These are phyloP conservation scores for Belonocnema kinseyi DNA, from an alignment of 1,140 invertebrate species.

Conservation along the genomic window DNA sequence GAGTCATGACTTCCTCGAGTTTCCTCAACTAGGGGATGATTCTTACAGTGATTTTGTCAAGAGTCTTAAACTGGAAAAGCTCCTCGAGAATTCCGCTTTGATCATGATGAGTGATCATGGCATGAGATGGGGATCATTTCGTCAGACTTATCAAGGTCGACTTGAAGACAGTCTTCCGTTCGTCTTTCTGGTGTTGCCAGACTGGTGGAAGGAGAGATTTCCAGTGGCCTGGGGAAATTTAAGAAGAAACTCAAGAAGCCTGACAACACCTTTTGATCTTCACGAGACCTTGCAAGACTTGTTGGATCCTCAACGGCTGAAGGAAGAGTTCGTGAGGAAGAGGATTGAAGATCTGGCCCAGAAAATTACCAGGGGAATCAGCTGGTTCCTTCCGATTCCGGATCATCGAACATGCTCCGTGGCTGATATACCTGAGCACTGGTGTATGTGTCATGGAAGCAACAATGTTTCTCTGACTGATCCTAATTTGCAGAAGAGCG, in stretches of 20 bases:
- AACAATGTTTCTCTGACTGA: conserved; percentile 75
- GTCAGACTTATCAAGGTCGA: conserved; percentile 79
- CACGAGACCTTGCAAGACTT: conserved; percentile 82
- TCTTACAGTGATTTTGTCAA: conserved; percentile 64
- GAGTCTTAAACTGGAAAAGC: conserved; percentile 50
- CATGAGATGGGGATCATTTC: conserved; percentile 80
- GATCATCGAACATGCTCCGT: conserved; percentile 83
- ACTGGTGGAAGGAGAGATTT: conserved; percentile 77
- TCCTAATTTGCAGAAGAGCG: conserved; percentile 73
- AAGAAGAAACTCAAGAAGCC: conserved; percentile 73
- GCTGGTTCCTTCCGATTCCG: conserved; percentile 84
- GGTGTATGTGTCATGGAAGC: conserved; percentile 87
- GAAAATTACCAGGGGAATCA: conserved; percentile 79
- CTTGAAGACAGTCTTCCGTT: conserved; percentile 84
- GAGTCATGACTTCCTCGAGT: conserved; percentile 76
- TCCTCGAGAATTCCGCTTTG: conserved; percentile 76
- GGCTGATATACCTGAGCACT: conserved; percentile 87
- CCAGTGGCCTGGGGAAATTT: conserved; percentile 75
- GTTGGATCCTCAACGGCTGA: conserved; percentile 71
- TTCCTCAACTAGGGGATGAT: conserved; percentile 70
- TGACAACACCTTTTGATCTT: conserved; percentile 80
- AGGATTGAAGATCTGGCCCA: conserved; percentile 39
- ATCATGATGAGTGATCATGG: conserved; percentile 86
- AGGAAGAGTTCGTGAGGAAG: conserved; percentile 54
- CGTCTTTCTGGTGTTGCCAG: conserved; percentile 78